Evolutionary conservation across 2,797 vertebrate species (phyloP).

Genomic region (Dromococcyx pavoninus): DNA sequence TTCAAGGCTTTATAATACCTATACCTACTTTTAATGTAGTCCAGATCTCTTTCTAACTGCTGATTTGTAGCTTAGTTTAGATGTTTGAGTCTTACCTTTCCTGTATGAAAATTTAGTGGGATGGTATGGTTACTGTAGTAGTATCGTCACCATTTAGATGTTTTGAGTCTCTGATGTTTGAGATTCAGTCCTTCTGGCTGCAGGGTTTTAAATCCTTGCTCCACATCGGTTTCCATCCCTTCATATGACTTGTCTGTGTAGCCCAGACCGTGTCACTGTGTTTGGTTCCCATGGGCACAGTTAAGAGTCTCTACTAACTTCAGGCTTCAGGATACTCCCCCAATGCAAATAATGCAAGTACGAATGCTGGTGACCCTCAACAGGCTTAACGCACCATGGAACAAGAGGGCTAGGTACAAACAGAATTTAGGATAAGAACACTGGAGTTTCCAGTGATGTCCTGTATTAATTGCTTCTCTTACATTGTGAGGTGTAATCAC

Average conservation of each 20-base stretch:
- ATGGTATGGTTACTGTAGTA: not conserved
- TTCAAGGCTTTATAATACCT: not conserved
- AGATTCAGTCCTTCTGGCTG: not conserved
- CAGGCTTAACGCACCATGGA: not conserved
- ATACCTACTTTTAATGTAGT: not conserved
- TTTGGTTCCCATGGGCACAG: not conserved
- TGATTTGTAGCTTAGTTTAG: not conserved
- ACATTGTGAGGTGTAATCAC: not conserved
- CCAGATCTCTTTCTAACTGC: not conserved
- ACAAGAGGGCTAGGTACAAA: not conserved
- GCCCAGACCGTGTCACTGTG: not conserved
- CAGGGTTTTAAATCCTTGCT: not conserved
- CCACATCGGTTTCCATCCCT: not conserved
- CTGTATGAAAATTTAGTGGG: not conserved
- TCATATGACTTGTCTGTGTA: not conserved
- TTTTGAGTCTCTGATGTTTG: not conserved
- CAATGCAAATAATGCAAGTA: not conserved
- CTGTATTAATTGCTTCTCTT: not conserved
- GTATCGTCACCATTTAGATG: not conserved
- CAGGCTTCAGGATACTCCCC: not conserved
- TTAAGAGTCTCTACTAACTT: not conserved
- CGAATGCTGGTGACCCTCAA: not conserved
- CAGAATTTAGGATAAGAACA: not conserved
- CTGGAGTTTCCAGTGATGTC: not conserved
- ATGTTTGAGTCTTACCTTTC: not conserved